A percentile compares a stretch with the other conserved stretches of the same genome.
phyloP scores from a whole-genome alignment of 2,113 vertebrate genomes.

The Regulus satrapa region DNA sequence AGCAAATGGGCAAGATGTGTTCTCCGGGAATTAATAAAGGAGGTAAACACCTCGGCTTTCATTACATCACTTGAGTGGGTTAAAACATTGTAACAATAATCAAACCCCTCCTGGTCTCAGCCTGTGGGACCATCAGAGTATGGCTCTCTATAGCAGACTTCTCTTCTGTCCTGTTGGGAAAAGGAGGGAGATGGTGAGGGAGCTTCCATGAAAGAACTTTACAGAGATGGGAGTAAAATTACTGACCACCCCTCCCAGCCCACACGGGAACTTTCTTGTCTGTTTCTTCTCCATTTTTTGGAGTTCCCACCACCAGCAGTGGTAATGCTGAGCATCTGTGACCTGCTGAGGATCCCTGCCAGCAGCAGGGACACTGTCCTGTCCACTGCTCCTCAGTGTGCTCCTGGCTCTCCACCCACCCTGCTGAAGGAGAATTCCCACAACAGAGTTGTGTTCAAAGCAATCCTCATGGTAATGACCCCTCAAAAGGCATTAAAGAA shows the following conservation, averaged over 20 bases:
- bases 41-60: not conserved
- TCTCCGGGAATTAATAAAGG: not conserved
- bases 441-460: not conserved
- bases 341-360: not conserved
- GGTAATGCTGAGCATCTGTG: not conserved
- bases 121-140: not conserved
- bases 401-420: not conserved
- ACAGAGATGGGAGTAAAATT: not conserved
- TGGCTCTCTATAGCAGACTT: not conserved
- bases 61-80: not conserved
- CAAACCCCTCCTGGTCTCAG: not conserved
- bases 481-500: not conserved
- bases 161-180: not conserved
- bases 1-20: not conserved
- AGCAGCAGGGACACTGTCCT: not conserved
- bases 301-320: not conserved
- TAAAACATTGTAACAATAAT: not conserved
- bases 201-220: not conserved
- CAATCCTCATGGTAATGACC: not conserved
- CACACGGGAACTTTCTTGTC: not conserved
- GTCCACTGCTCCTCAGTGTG: not conserved
- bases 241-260: not conserved
- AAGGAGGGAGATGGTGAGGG: not conserved
- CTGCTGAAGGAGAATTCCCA: not conserved
- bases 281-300: not conserved